Base-by-base conservation (phyloP, 2,888 invertebrate species). In the Drosophila diplacantha region DNA sequence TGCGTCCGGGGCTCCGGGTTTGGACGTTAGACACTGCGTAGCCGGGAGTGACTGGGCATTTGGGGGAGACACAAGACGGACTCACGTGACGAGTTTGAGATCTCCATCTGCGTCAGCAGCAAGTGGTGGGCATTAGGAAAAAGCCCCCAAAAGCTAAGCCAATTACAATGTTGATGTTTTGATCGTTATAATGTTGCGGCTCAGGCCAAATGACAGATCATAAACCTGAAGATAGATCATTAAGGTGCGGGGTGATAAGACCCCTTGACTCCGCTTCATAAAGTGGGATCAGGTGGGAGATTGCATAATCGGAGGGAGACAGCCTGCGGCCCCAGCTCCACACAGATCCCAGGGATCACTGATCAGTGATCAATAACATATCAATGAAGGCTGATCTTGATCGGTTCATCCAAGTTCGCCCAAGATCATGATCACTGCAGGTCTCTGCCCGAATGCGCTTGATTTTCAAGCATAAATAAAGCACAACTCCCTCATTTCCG, bases 181-280 rank as follows among this genome's bases (percentile, higher is more conserved):
- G 64, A 64, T 63, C 52, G 50, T 69, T 66, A 64, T 60, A 60
- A 61, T 61, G 55, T 64, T 59, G 41, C 43, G 31, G 47, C 38
- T 60, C 56, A 46, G 52, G 24, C 47, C 20, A 59, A 66, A 58
- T 51, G 67, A 55, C 64, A 67, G 69, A 54, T 78, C 60, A 55
- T 75, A 73, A 69, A 74, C 18, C 41, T 47, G 46, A 38, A 67
- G 56, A 59, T 71, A 64, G 58, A 59, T 44, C 54, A 29, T 34
- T 41, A 24, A 47, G 22, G n/a, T 20, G 5, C 8, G 47, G 44
- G 55, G 44, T 47, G 62, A 41, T 46, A 53, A 61, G 61, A 34
- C 20, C 41, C 14, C 41, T 12, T 20, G 8, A 31, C 31, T 49
- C 31, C 3, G 14, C 6, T 6, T 37, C 8, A 47, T 32, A 20